Evolutionary conservation across 2,888 invertebrate species (phyloP).

Genomic region (Cosmia trapezina): DNA sequence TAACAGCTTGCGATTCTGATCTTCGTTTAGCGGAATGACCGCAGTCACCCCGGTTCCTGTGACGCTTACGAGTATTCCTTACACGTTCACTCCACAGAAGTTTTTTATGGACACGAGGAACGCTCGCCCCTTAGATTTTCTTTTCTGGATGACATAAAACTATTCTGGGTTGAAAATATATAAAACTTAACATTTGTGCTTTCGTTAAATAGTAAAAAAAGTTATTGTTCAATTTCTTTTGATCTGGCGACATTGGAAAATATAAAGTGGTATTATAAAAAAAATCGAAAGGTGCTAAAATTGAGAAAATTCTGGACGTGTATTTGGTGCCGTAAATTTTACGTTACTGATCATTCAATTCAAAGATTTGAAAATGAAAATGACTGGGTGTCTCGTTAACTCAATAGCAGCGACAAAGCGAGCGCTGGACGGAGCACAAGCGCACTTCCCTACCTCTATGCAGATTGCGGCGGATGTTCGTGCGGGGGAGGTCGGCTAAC

Average conservation of each 20-base stretch:
- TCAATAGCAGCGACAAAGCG: constrained; percentile 71
- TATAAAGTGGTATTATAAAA: constrained; percentile 25
- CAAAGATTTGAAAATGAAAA: constrained; percentile 71
- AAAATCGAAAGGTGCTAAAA: constrained; percentile 49
- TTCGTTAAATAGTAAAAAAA: constrained; percentile 53
- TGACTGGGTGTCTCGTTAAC: constrained; percentile 69
- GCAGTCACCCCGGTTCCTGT: constrained; percentile 87
- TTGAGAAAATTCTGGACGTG: constrained; percentile 15
- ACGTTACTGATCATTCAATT: constrained; percentile 53
- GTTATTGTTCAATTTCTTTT: constrained; percentile 43
- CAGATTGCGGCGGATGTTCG: constrained; percentile 70
- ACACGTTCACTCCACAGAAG: constrained; percentile 88
- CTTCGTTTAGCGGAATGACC: constrained; percentile 91
- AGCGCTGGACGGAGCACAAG: constrained; percentile 67
- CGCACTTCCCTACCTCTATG: constrained; percentile 50
- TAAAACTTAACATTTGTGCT: constrained; percentile 61
- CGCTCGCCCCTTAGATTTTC: constrained; percentile 82
- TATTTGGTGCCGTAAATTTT: not conserved
- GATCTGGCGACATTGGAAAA: constrained; percentile 16
- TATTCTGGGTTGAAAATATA: constrained; percentile 69
- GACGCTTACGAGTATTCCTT: constrained; percentile 86
- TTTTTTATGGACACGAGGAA: constrained; percentile 86
- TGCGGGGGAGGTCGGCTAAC: constrained; percentile 66
- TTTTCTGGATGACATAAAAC: constrained; percentile 79
- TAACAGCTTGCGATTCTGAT: constrained; percentile 90